Conservation (phyloP, 2,888 invertebrate species). For the Lasioglossum figueresi region DNA sequence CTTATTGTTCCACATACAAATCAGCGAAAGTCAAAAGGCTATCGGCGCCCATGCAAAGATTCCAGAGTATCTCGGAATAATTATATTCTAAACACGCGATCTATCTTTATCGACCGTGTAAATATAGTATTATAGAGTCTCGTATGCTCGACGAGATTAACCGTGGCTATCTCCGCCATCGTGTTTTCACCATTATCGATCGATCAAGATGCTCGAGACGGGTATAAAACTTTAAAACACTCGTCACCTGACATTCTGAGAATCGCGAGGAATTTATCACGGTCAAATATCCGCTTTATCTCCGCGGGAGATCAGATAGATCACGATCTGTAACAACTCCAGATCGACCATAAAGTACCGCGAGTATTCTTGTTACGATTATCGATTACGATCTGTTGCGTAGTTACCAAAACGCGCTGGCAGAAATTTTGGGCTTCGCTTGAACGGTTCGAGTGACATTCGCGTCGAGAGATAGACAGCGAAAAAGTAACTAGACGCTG, state of each 20-base stretch:
- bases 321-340: neutral
- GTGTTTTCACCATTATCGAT: slow-evolving; percentile 7
- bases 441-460: neutral
- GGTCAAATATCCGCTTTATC: neutral
- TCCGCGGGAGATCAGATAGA: neutral
- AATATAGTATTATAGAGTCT: slow-evolving; percentile 43
- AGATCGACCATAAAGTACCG: neutral
- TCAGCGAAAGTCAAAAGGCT: slow-evolving; percentile 44
- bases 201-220: neutral
- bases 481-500: neutral
- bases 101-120: slow-evolving; percentile 41
- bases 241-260: neutral
- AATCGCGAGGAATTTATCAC: neutral
- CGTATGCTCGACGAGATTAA: slow-evolving; percentile 3
- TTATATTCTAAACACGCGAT: slow-evolving; percentile 40
- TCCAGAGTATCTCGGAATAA: slow-evolving; percentile 39
- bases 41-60: slow-evolving; percentile 29
- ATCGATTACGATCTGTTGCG: neutral
- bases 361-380: neutral
- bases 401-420: neutral
- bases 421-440: neutral
- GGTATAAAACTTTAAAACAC: neutral
- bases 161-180: slow-evolving; percentile 11
- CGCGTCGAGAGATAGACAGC: neutral
- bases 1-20: slow-evolving; percentile 56